Conservation (phyloP, 2,888 invertebrate species). For the Sphaerophoria rueppellii region DNA sequence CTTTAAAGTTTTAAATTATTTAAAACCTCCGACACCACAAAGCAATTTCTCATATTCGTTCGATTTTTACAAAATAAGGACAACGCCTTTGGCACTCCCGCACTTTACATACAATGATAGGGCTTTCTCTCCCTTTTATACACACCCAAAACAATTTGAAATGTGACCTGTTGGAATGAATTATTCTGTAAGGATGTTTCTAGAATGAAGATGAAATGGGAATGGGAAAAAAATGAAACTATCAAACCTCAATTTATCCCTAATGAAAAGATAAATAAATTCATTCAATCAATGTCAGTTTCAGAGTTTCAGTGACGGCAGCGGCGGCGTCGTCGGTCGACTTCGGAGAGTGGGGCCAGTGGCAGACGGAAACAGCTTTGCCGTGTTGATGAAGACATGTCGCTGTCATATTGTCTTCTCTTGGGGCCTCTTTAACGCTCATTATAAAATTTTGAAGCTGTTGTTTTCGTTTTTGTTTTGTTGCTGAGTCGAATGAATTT, state of each 20-base stretch:
- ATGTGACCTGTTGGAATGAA: conserved; percentile 3
- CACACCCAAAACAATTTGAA: conserved; percentile 8
- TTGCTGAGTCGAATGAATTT: conserved; percentile 36
- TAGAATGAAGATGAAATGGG: not conserved
- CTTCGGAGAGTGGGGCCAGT: not conserved
- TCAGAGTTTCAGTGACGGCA: not conserved
- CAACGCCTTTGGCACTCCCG: not conserved
- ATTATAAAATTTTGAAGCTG: conserved; percentile 5
- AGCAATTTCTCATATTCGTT: too few species aligned
- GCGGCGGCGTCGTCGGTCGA: not conserved
- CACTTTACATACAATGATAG: not conserved
- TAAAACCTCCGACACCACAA: too few species aligned
- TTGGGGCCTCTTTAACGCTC: conserved; percentile 20
- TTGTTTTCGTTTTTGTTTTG: conserved; percentile 9
- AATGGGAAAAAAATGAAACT: not conserved
- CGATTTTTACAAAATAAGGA: not conserved
- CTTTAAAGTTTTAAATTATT: not conserved
- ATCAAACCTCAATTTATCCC: conserved; percentile 23
- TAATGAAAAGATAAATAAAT: conserved; percentile 59
- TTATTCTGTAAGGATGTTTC: not conserved
- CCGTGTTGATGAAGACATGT: conserved; percentile 16
- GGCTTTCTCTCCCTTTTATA: not conserved
- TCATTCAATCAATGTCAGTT: conserved; percentile 61
- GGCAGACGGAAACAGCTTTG: too few species aligned
- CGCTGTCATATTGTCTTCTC: conserved; percentile 29